phyloP scores from a whole-genome alignment of 2,888 invertebrate genomes.

The Nemoura dubitans region DNA sequence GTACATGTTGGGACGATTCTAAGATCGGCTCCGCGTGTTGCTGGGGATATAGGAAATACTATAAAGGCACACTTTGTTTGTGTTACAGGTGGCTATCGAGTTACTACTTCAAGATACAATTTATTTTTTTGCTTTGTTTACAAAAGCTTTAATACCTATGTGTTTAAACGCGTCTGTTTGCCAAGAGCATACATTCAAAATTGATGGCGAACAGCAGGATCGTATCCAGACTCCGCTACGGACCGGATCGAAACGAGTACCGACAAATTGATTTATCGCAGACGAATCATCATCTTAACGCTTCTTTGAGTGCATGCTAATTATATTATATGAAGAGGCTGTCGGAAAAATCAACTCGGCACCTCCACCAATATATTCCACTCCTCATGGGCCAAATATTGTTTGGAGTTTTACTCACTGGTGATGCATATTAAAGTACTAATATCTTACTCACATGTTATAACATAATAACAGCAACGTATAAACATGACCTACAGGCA shows the following conservation, averaged over 20 bases:
- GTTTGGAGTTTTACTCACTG: neutral
- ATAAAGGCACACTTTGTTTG: neutral
- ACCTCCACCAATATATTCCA: no score
- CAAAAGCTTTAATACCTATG: neutral
- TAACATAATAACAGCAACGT: neutral
- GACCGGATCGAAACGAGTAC: neutral
- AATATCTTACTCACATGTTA: slow-evolving; percentile 2
- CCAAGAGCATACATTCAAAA: neutral
- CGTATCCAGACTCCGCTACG: neutral
- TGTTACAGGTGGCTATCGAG: neutral
- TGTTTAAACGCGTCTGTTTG: neutral
- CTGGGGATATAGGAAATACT: neutral
- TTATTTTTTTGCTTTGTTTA: neutral
- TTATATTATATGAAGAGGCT: neutral
- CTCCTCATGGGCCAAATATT: neutral
- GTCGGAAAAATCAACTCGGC: neutral
- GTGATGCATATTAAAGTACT: neutral
- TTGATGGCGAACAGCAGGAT: neutral
- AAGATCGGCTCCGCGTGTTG: neutral
- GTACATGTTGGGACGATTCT: neutral
- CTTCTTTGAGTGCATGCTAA: neutral
- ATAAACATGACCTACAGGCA: slow-evolving; percentile 5
- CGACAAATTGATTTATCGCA: neutral
- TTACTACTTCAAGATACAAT: neutral
- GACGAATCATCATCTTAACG: neutral